A percentile compares a stretch with the other conserved stretches of the same genome.
These are phyloP conservation scores for Phoenicopterus ruber DNA, from an alignment of 2,113 vertebrate species.

Conservation along the genomic window DNA sequence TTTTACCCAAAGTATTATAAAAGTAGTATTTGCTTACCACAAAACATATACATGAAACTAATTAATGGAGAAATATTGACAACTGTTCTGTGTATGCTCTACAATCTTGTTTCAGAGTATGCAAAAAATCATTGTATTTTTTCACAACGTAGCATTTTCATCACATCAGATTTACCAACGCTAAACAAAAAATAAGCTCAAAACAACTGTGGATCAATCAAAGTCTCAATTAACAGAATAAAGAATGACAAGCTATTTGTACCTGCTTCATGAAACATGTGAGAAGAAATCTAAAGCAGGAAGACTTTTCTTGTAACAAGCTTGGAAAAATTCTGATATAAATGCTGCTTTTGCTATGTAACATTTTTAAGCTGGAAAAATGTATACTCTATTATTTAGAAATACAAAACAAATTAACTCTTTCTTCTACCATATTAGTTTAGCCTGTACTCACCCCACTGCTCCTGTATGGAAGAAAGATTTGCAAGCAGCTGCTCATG, in stretches of 20 bases:
- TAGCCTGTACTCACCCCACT: conserved; percentile 84
- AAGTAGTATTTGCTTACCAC: background rate
- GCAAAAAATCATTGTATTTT: background rate
- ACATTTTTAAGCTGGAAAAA: background rate
- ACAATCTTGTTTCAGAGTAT: background rate
- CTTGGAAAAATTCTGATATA: background rate
- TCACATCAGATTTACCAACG: background rate
- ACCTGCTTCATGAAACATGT: background rate
- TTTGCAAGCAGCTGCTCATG: conserved; percentile 91
- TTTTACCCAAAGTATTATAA: conserved; percentile 3
- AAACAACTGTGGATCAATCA: background rate
- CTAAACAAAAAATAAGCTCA: background rate
- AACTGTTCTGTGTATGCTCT: background rate
- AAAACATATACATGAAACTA: background rate
- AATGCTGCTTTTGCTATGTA: background rate
- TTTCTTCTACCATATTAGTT: background rate
- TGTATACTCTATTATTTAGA: background rate
- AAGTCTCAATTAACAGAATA: background rate
- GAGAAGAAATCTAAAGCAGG: background rate
- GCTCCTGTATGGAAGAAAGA: conserved; percentile 86
- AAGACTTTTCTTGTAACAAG: background rate
- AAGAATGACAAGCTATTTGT: background rate
- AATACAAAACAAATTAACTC: background rate
- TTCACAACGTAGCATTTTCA: background rate
- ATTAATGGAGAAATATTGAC: background rate